Evolutionary conservation across 2,797 vertebrate species (phyloP), one percentile per base, ranked within the genome.

Genomic region (Etheostoma nigrum): DNA sequence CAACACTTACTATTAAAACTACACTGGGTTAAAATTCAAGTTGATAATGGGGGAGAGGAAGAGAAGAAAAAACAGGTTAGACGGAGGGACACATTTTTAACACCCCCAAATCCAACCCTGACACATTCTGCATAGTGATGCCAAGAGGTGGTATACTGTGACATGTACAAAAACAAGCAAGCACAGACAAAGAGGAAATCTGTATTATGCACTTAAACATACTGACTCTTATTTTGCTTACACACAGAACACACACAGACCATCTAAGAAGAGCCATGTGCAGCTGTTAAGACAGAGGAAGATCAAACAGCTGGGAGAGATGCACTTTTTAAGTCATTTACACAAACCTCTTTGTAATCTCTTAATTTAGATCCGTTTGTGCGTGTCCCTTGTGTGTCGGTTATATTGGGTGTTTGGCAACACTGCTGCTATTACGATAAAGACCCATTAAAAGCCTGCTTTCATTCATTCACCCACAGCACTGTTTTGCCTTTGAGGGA

Each of bases 331-430:
- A 79, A 89, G 66, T 79, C 51, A 63, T 62, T 65, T 66, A 85
- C 76, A 89, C 76, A 88, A 84, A 79, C 67, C 72, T 36, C 53
- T 72, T 72, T 86, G 76, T 73, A 73, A 57, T 76, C 68, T 68
- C 68, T 84, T 69, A 63, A 70, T 74, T 79, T 86, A 67, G 69
- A 6, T 47, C 62, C 85, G 84, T 78, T 48, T 72, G 45, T 72
- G 69, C 70, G 66, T 45, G 36, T 77, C 48, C 27, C 52, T 51
- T 78, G 36, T 72, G 27, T 57, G 45, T 13, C 57, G 68, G 73
- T 83, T 86, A 90, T 90, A 88, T 88, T 70, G 70, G 67, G 68
- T 83, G 64, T 84, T 86, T 81, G 69, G 71, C 72, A 86, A 83
- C 74, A 69, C 49, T 19, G 33, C 48, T 74, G 68, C 79, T 69